Base-by-base conservation (phyloP, 2,888 invertebrate genomes). In the Macrophya alboannulata region DNA sequence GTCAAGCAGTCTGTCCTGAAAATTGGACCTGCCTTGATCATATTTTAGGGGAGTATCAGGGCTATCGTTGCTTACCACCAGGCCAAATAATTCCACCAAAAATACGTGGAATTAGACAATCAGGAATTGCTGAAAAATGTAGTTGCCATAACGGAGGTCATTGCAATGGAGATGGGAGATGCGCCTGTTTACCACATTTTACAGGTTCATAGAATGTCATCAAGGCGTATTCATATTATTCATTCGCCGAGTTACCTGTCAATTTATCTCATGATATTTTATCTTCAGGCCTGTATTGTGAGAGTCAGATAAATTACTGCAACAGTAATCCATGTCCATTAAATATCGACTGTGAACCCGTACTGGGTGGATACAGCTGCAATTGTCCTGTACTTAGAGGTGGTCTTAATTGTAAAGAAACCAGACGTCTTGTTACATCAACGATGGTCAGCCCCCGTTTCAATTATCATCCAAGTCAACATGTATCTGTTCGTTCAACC, bases 1-100 rank as follows among this genome's bases (percentile, higher is more conserved):
- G 25, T 48, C 5, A 40, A 55, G 37, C 48, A 1, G 21, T 25
- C 15, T 85, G 85, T 71, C 85, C 85, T 48, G 15, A n/a, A 17
- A 31, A 21, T 51, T 85, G 85, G 85, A 81, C 71, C 1, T 85
- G 85, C 40, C 59, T 85, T 5, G 51, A 85, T 51, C 77, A 85
- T 55, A 31, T 85, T 15, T 37, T 81, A 25, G 85, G 85, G 1
- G 55, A 25, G n/a, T 55, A 43, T 21, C 51, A 51, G 65, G 81
- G 81, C 0, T 85, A 71, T 79, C 65, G 85, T n/a, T 85, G 85
- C 40, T 68, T 85, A 55, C 85, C 85, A 51, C 85, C 85, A 40
- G 85, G 81, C n/a, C 55, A 43, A 1, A 48, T 85, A n/a, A 17
- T 45, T 51, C 31, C 65, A 12, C 45, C 68, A 5, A 45, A 37